Evolutionary conservation across 2,888 invertebrate species (phyloP).

Genomic region (Lingula anatina): DNA sequence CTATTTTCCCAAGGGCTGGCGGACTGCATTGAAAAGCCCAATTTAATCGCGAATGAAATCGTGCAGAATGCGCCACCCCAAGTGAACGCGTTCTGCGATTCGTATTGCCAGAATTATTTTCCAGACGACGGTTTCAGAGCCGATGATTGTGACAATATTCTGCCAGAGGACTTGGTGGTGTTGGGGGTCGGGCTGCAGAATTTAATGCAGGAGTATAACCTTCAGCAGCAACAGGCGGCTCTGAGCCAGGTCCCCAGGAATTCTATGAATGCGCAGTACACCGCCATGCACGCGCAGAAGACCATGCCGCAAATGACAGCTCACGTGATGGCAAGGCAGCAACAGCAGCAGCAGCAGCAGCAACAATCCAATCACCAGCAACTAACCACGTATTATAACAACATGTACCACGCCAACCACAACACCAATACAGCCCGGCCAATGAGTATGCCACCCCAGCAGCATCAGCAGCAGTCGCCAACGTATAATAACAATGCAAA

Average conservation of each 20-base stretch:
- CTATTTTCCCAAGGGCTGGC: constrained; percentile 40
- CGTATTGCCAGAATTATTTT: constrained; percentile 3
- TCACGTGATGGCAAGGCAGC: background rate
- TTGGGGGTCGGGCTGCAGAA: constrained; percentile 47
- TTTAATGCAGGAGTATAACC: constrained; percentile 40
- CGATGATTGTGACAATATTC: background rate
- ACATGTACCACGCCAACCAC: background rate
- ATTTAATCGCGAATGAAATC: constrained; percentile 4
- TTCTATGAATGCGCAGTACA: background rate
- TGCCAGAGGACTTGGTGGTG: constrained; percentile 38
- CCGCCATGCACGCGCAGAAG: background rate
- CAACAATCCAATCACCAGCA: too few relatives aligned
- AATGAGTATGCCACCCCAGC: background rate
- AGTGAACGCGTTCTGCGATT: constrained; percentile 5
- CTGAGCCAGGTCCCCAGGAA: constrained; percentile 4
- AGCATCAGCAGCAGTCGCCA: background rate
- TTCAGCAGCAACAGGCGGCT: too few relatives aligned
- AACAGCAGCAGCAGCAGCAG: constrained; percentile 1
- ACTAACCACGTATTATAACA: too few relatives aligned
- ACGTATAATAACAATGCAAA: background rate
- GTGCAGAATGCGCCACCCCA: background rate
- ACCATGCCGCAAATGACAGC: background rate
- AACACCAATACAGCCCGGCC: background rate
- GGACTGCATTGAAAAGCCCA: constrained; percentile 28
- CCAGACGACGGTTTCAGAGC: background rate